Evolutionary conservation across 2,797 vertebrate species (phyloP), one percentile per base, ranked within the genome.

Genomic region (Eospalax fontanierii): DNA sequence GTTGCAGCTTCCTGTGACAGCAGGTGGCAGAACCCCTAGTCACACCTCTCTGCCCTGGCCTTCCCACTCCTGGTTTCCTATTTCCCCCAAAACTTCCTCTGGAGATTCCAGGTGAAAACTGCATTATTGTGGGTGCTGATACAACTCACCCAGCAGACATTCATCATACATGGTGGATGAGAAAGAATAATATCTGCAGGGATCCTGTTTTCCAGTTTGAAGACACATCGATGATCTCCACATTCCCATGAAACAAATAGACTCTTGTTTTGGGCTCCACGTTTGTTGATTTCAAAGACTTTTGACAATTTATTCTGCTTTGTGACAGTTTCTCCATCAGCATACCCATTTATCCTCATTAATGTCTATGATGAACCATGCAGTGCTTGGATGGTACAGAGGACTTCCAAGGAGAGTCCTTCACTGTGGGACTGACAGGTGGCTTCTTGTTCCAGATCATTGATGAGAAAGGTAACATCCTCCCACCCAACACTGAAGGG

Each of bases 401-500:
- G 18, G 70, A n/a, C 14, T 57, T n/a, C n/a, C n/a, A n/a, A 16
- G 30, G 21, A 6, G 59, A 43, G 24, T 11, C 65, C 57, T 18
- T 28, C 26, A 26, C 2, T 43, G 40, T 76, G 38, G 19, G 15
- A 65, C 19, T 87, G 65, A 87, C 59, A 74, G 65, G 11, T 26
- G 54, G 2, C 26, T 43, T 98, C 66, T 96, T 89, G 21, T 96
- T 98, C 66, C 94, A 99, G 99, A 98, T 99, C 21, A 5, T 99
- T 80, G 99, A 99, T 90, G 97, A 99, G 75, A 96, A 98, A 22
- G 98, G 98, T 57, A 98, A 97, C 26, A 26, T 98, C 92, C 95
- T 99, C 91, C 98, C 98, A n/a, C 96, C 95, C 73, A 98, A 98
- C 93, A 96, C 97, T 9, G 99, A 99, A 95, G 99, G 99, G 30